Conservation (phyloP, 2,797 vertebrate genomes). For the Phoxinus dragarum region DNA sequence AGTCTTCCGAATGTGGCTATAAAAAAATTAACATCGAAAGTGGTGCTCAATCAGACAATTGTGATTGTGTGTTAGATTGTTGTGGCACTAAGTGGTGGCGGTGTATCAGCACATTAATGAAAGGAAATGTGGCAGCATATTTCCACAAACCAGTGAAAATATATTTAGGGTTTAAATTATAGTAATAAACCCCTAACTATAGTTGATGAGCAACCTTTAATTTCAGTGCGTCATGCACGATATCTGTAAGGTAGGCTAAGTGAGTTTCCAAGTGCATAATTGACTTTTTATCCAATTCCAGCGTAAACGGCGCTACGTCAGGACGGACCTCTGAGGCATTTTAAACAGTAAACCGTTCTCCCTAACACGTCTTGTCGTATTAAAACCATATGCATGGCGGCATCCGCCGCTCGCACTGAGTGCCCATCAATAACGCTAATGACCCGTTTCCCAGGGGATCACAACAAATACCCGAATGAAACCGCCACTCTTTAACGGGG, state of each 20-base stretch:
- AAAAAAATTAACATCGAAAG: background rate
- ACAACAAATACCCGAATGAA: conserved; percentile 71
- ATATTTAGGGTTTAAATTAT: conserved; percentile 26
- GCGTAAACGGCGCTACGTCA: conserved; percentile 20
- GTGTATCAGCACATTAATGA: conserved; percentile 28
- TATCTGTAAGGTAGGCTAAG: conserved; percentile 28
- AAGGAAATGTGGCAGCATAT: conserved; percentile 41
- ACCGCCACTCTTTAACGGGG: conserved; percentile 61
- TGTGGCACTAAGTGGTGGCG: conserved; percentile 1
- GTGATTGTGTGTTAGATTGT: conserved; percentile 20
- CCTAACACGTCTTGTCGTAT: conserved; percentile 72
- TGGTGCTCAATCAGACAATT: conserved; percentile 16
- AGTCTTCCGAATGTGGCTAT: background rate
- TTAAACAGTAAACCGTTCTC: conserved; percentile 66
- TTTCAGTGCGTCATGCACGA: conserved; percentile 32
- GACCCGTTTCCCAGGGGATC: conserved; percentile 70
- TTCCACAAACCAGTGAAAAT: conserved; percentile 36
- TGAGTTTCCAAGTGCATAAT: conserved; percentile 13
- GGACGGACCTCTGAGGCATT: conserved; percentile 62
- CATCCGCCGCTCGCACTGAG: conserved; percentile 57
- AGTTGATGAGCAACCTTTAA: conserved; percentile 19
- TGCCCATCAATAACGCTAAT: conserved; percentile 78
- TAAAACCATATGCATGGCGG: conserved; percentile 72
- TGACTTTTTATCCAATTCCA: conserved; percentile 18
- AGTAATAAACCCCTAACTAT: conserved; percentile 36